A percentile compares a stretch with the other conserved stretches of the same genome.
Evolutionary conservation across 2,113 vertebrate species (phyloP).

Genomic region (Anthoscopus minutus): DNA sequence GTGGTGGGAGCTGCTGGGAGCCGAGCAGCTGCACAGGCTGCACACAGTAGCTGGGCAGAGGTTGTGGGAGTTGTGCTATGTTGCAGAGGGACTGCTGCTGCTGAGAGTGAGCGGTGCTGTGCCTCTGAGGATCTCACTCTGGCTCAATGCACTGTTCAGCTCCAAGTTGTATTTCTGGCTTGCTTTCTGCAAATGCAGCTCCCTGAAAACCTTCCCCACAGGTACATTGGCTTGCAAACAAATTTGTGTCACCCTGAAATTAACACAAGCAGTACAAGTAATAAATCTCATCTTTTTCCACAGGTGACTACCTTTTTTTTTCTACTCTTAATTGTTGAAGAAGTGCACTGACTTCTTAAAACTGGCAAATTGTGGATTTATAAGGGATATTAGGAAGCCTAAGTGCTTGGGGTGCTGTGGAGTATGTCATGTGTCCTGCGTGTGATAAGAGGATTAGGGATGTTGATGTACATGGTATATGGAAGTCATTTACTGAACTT

Average conservation of each 20-base stretch:
- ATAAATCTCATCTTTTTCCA: neutral
- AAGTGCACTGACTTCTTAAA: neutral
- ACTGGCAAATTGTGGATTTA: neutral
- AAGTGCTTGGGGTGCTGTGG: neutral
- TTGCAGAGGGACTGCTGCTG: neutral
- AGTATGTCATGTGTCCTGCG: neutral
- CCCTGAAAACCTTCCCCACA: neutral
- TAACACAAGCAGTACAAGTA: neutral
- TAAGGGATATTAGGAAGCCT: neutral
- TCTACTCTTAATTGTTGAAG: neutral
- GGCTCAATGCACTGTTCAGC: neutral
- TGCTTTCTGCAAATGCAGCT: neutral
- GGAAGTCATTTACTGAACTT: neutral
- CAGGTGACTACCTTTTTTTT: neutral
- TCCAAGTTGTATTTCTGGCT: neutral
- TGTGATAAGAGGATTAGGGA: neutral
- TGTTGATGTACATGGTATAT: neutral
- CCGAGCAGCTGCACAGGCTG: neutral
- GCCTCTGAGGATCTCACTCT: neutral
- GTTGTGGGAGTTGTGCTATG: neutral
- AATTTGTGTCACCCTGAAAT: neutral
- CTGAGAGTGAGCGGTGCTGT: neutral
- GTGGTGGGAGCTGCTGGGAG: accelerated
- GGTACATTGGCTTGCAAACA: neutral
- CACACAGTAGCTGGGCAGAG: neutral